These are phyloP conservation scores for Chorisops tibialis DNA, from an alignment of 2,888 invertebrate genomes.

Conservation along the genomic window DNA sequence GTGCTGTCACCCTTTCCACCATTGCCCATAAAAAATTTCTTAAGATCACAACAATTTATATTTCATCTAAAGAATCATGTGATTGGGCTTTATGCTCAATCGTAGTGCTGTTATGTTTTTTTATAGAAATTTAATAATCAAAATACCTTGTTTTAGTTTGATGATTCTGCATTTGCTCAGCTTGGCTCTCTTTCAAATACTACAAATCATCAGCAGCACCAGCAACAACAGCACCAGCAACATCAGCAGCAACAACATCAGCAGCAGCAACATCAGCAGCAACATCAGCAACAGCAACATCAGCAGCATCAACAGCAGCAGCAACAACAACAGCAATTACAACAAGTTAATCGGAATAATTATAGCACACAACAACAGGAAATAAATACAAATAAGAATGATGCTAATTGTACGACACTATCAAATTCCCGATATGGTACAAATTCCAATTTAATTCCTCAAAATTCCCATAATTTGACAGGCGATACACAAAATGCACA, in stretches of 20 bases:
- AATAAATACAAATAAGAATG: constrained; percentile 22
- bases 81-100: no score
- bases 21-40: no score
- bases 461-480: constrained; percentile 21
- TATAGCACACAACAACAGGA: constrained; percentile 8
- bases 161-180: constrained; percentile 32
- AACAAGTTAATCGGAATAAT: constrained; percentile 16
- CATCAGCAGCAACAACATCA: constrained; percentile 35
- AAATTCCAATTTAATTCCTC: constrained; percentile 20
- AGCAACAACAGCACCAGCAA: constrained; percentile 29
- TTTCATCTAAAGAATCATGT: no score
- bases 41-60: no score
- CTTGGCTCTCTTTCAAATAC: constrained; percentile 28
- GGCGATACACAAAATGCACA: constrained; percentile 23
- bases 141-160: constrained; percentile 29
- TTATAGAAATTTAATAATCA: no score
- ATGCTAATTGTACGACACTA: constrained; percentile 17
- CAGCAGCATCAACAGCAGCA: constrained; percentile 1
- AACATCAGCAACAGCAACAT: constrained; percentile 34
- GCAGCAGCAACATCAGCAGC: constrained; percentile 35
- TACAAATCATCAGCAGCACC: constrained; percentile 18
- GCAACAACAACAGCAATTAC: constrained; percentile 39
- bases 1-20: no score
- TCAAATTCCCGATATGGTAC: constrained; percentile 19
- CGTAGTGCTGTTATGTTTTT: no score